Conservation (phyloP, 1,140 invertebrate genomes). For the Panagrolaimus sp. region DNA sequence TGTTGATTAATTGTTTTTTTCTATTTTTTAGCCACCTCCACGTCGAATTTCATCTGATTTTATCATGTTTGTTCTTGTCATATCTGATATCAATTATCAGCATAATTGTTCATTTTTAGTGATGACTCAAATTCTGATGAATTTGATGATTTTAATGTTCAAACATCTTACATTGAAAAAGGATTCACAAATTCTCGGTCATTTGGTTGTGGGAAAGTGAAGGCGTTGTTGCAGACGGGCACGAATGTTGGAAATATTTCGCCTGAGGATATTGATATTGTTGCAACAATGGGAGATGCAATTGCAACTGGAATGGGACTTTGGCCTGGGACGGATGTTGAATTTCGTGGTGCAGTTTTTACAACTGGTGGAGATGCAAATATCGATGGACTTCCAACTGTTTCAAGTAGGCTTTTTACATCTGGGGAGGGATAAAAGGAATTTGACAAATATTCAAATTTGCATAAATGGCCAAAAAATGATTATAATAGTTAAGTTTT, state of each 20-base stretch:
- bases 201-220: conserved; percentile 45
- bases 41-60: no score
- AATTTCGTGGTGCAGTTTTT: conserved; percentile 49
- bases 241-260: conserved; percentile 31
- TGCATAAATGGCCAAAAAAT: no score
- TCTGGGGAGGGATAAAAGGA: no score
- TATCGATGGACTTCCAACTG: conserved; percentile 47
- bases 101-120: neutral
- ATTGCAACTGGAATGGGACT: conserved; percentile 39
- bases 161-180: conserved; percentile 36
- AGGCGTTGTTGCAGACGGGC: conserved; percentile 40
- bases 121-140: conserved; percentile 18
- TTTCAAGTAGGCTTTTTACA: conserved; percentile 28
- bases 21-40: no score
- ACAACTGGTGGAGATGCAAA: conserved; percentile 50
- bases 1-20: no score
- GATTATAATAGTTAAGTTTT: no score
- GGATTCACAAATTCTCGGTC: conserved; percentile 35
- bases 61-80: no score
- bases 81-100: neutral
- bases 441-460: no score
- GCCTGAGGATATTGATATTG: conserved; percentile 50
- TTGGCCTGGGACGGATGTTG: conserved; percentile 43
- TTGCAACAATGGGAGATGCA: conserved; percentile 49
- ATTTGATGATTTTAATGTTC: conserved; percentile 24